These are phyloP conservation scores for Thysanoteuthis rhombus DNA, from an alignment of 2,888 invertebrate genomes.

Conservation along the genomic window DNA sequence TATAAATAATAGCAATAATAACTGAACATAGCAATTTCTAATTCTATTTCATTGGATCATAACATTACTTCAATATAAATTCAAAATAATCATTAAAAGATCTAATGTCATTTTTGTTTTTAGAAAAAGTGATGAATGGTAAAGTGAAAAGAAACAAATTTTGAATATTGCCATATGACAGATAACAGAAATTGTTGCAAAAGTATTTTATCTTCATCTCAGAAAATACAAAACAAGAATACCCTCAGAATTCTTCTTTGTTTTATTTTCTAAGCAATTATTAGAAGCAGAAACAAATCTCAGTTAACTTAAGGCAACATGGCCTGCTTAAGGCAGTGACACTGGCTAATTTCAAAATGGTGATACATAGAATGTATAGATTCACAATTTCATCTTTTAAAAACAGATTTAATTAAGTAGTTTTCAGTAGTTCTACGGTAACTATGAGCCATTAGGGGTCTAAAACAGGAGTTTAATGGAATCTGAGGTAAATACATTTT, in stretches of 20 bases:
- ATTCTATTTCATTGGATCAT: not conserved
- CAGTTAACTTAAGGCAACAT: not conserved
- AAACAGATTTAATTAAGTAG: not conserved
- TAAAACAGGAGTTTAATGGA: not conserved
- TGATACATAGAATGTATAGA: not conserved
- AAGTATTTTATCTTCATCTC: not conserved
- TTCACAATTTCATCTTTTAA: not conserved
- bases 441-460: not conserved
- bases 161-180: not conserved
- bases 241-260: not conserved
- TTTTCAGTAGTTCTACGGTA: not conserved
- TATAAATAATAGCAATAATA: not conserved
- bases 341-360: not conserved
- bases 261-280: not conserved
- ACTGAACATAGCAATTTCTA: not conserved
- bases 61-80: not conserved
- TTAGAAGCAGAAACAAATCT: too few relatives aligned
- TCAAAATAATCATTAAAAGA: not conserved
- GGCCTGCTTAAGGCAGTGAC: slow-evolving; percentile 12
- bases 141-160: not conserved
- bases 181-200: not conserved
- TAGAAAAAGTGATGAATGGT: not conserved
- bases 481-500: not conserved
- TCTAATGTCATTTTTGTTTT: not conserved
- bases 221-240: not conserved